phyloP scores from a whole-genome alignment of 1,140 invertebrate species.

The Drosophila gunungcola region DNA sequence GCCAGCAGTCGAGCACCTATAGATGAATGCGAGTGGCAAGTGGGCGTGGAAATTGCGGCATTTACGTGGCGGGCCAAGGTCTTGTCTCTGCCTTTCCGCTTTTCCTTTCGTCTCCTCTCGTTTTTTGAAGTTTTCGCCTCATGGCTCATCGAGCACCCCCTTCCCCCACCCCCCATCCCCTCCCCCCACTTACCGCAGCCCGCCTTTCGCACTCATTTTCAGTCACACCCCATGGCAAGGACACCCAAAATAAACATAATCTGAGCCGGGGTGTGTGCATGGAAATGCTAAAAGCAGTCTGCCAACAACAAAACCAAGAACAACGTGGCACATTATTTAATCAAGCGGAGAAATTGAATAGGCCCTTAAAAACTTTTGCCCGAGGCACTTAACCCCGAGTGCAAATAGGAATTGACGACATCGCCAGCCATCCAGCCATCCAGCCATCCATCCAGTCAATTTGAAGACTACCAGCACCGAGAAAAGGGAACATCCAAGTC shows the following conservation, averaged over 20 bases:
- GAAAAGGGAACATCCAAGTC: constrained; percentile 3
- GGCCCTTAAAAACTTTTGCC: constrained; percentile 82
- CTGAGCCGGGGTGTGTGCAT: constrained; percentile 67
- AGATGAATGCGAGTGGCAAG: constrained; percentile 31
- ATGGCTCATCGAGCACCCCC: constrained; percentile 76
- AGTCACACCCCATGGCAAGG: constrained; percentile 27
- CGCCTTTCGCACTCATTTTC: constrained; percentile 21
- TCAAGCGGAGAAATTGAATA: constrained; percentile 83
- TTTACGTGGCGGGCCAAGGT: constrained; percentile 56
- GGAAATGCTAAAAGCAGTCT: constrained; percentile 76
- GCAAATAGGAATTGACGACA: constrained; percentile 81
- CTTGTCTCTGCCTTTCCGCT: constrained; percentile 26
- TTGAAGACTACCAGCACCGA: constrained; percentile 26
- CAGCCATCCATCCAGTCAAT: constrained; percentile 21
- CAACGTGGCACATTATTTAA: constrained; percentile 81
- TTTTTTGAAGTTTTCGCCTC: constrained; percentile 72
- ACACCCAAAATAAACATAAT: constrained; percentile 80
- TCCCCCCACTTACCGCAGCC: neutral
- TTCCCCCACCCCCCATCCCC: constrained; percentile 8
- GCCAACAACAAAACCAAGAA: constrained; percentile 48
- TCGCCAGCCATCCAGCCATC: constrained; percentile 31
- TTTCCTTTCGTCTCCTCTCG: constrained; percentile 27
- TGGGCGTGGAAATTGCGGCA: constrained; percentile 50
- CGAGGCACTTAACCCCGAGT: constrained; percentile 77
- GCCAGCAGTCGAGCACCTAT: constrained; percentile 29